Conservation (phyloP, 37 sponge, comb jelly and placozoan species). For the Petrosia ficiformis region DNA sequence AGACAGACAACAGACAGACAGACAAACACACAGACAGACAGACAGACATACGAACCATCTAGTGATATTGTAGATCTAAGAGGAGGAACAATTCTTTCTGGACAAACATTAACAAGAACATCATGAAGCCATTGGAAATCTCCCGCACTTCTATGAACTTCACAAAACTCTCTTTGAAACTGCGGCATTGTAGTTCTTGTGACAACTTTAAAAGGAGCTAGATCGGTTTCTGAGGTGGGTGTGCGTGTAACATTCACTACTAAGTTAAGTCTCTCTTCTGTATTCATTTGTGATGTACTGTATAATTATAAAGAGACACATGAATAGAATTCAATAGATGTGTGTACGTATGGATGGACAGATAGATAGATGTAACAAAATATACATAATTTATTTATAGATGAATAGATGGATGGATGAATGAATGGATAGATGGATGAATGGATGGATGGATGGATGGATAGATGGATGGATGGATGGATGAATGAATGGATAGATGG, state of each 20-base stretch:
- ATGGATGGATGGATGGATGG: too few species aligned
- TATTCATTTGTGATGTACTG: too few species aligned
- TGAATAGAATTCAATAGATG: too few species aligned
- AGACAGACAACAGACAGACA: too few species aligned
- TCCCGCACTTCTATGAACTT: conserved; percentile 75
- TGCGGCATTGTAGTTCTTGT: conserved; percentile 65
- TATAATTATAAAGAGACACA: too few species aligned
- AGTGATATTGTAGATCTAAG: conserved; percentile 79
- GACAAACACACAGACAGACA: too few species aligned
- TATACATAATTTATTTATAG: not conserved
- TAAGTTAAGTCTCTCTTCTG: conserved; percentile 26
- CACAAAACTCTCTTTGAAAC: conserved; percentile 21
- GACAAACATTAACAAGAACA: conserved; percentile 68
- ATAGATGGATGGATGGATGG: too few species aligned
- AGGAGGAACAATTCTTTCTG: conserved; percentile 81
- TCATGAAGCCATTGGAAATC: conserved; percentile 87
- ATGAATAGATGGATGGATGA: too few species aligned
- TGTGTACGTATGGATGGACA: too few species aligned
- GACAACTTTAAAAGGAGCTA: conserved; percentile 80
- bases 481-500: too few species aligned
- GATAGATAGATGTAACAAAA: too few species aligned
- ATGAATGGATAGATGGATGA: too few species aligned
- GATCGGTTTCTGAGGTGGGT: conserved; percentile 46
- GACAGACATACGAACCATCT: conserved; percentile 21
- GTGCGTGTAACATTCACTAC: conserved; percentile 63